Base-by-base conservation (phyloP, 2,888 invertebrate genomes). In the Seira musarum region DNA sequence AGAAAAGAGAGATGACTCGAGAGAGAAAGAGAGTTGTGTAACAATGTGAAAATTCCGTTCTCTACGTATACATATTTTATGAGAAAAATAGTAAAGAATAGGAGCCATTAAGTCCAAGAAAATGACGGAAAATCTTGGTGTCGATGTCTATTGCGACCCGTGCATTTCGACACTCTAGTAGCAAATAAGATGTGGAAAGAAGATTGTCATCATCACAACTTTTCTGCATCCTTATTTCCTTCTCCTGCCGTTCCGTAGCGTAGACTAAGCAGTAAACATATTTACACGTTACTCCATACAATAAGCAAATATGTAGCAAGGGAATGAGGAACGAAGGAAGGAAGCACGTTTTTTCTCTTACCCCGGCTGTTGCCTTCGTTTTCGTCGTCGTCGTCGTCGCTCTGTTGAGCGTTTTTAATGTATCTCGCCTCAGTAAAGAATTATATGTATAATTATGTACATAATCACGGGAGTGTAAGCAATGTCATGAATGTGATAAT, bases 381-480 rank as follows among this genome's bases (percentile, higher is more conserved):
- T 8, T 30, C 30, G 30, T 49, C 49, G 2, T 49, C 49, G 6
- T 49, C 15, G 49, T 49, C 49, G 17, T 49, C 15, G 15, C 2
- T 49, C 49, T n/a, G 13, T 49, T n/a, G 17, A 49, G 49, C 49
- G 49, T 49, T 13, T 15, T 13, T 49, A 49, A 49, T 49, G 49
- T 15, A 30, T 49, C 17, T 49, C 17, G 15, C 49, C 49, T 49
- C 15, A n/a, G 49, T 15, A 15, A 13, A 49, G 17, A 49, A 49
- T 49, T 49, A 49, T 49, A n/a, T 49, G 49, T 49, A 49, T 49
- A 49, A 49, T 49, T 49, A 49, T 49, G 49, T 49, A 49, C 49
- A 49, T 49, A n/a, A 49, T 49, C 15, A 49, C 2, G 49, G 17
- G 17, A 49, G 6, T n/a, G 49, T 49, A 49, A 49, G 49, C 49